phyloP scores from a whole-genome alignment of 2,113 vertebrate genomes.

The Nycticorax nycticorax region DNA sequence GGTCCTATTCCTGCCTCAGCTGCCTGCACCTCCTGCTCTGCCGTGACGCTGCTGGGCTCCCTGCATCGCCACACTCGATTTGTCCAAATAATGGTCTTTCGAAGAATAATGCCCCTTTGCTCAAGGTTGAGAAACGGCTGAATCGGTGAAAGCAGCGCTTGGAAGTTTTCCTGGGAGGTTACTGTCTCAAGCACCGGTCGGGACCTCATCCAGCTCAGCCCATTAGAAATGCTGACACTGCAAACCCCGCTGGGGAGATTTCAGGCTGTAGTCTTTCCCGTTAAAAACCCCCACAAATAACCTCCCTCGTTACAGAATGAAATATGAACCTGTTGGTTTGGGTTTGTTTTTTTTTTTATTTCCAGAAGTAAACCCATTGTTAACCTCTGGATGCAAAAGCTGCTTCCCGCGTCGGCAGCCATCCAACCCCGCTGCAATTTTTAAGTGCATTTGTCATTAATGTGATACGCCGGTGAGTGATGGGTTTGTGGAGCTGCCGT shows the following conservation, averaged over 20 bases:
- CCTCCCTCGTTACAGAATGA: not conserved
- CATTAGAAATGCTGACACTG: not conserved
- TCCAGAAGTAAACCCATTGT: fast-evolving
- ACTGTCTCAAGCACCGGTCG: not conserved
- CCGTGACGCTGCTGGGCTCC: not conserved
- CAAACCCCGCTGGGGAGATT: not conserved
- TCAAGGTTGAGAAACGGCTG: not conserved
- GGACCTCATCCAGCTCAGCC: not conserved
- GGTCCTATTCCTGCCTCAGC: not conserved
- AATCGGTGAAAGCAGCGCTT: not conserved
- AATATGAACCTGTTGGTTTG: not conserved
- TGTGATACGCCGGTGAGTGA: not conserved
- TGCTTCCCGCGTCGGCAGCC: not conserved
- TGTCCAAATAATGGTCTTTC: not conserved
- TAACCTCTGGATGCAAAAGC: not conserved
- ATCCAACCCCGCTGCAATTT: not conserved
- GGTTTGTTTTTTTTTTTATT: not conserved
- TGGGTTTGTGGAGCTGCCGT: not conserved
- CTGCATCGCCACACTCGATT: not conserved
- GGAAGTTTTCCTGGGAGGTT: not conserved
- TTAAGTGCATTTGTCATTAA: not conserved
- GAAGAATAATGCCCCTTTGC: not conserved
- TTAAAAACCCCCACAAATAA: not conserved
- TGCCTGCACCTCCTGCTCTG: not conserved
- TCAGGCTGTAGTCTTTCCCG: not conserved